Percentiles rank a stretch among this genome's conserved stretches.
These are phyloP conservation scores for Phoebastria nigripes DNA, from an alignment of 2,797 vertebrate species.

Conservation along the genomic window DNA sequence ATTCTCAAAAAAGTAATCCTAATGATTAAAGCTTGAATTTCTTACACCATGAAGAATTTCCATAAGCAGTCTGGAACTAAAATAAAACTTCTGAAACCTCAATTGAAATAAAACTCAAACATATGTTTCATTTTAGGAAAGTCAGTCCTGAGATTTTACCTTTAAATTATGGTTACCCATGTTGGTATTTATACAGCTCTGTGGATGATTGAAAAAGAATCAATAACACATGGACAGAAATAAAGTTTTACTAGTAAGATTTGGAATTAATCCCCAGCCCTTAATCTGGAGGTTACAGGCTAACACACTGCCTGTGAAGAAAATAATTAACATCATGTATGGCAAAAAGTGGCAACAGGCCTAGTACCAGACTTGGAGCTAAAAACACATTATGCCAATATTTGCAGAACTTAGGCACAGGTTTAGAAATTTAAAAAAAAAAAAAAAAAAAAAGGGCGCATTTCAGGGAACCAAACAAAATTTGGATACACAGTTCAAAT, in stretches of 20 bases:
- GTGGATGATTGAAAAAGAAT: slow-evolving; percentile 9
- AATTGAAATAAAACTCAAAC: background rate
- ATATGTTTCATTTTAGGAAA: slow-evolving; percentile 1
- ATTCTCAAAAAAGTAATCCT: background rate
- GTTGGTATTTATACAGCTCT: background rate
- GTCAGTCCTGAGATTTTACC: background rate
- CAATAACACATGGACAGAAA: slow-evolving; percentile 10
- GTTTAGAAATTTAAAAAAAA: background rate
- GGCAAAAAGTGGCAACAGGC: background rate
- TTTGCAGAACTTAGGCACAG: background rate
- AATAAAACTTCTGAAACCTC: background rate
- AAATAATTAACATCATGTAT: background rate
- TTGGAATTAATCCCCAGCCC: background rate
- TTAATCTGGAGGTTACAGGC: background rate
- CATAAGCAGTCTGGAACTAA: background rate
- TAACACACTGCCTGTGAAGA: background rate
- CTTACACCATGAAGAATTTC: background rate
- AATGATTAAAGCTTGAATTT: background rate
- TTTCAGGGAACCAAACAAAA: background rate
- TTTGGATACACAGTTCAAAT: background rate
- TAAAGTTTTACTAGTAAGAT: background rate
- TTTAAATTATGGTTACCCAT: background rate
- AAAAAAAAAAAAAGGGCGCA: background rate
- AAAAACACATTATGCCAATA: background rate
- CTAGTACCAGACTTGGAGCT: background rate